These are phyloP conservation scores for Ametastegia equiseti DNA, from an alignment of 2,888 invertebrate species.

Conservation along the genomic window DNA sequence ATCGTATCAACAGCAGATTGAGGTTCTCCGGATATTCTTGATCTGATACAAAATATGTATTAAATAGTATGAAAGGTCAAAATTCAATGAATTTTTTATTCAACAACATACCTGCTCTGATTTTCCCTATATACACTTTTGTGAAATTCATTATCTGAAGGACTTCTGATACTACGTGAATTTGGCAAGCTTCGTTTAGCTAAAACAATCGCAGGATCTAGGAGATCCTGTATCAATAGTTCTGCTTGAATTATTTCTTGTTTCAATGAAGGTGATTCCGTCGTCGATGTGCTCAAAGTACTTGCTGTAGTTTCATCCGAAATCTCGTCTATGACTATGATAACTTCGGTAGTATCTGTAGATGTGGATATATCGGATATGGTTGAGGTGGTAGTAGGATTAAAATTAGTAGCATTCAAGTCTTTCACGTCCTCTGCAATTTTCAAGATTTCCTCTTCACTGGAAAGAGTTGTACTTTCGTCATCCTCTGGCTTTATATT, in stretches of 20 bases:
- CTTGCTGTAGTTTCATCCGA: background rate
- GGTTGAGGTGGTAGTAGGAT: background rate
- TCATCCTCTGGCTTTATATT: background rate
- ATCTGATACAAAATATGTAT: slow-evolving; percentile 9
- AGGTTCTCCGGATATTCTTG: background rate
- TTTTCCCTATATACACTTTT: background rate
- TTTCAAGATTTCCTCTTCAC: background rate
- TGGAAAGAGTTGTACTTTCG: background rate
- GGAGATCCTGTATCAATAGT: slow-evolving; percentile 26
- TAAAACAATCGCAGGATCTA: slow-evolving; percentile 41
- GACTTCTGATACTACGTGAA: background rate
- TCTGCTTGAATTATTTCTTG: background rate
- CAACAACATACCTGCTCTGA: slow-evolving; percentile 15
- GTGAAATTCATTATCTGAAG: background rate
- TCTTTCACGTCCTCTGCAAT: background rate
- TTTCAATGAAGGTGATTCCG: background rate
- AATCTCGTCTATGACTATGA: background rate
- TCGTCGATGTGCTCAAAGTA: background rate
- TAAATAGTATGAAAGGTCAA: background rate
- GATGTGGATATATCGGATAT: background rate
- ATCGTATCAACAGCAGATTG: background rate
- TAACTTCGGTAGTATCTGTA: background rate
- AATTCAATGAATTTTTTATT: background rate
- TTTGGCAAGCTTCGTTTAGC: slow-evolving; percentile 31
- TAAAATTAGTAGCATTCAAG: background rate